These are phyloP conservation scores for Acanthosepion pharaonis DNA, from an alignment of 2,888 invertebrate species.

Conservation along the genomic window DNA sequence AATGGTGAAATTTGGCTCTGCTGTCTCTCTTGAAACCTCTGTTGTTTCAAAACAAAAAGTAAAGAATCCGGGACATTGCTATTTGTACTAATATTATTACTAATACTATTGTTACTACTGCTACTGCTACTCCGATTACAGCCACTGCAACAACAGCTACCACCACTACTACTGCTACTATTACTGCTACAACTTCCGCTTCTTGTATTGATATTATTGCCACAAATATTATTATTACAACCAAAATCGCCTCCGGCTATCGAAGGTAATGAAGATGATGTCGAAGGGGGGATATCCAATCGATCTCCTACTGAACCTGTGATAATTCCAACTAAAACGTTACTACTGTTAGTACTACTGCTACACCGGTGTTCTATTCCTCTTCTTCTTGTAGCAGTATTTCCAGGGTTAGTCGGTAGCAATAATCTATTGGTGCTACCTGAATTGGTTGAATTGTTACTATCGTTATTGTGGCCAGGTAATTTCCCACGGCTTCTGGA, in stretches of 20 bases:
- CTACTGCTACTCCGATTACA: slow-evolving; percentile 34
- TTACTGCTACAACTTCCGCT: slow-evolving; percentile 41
- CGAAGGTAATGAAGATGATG: background rate
- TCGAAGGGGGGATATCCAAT: background rate
- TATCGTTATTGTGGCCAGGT: background rate
- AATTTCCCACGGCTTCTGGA: background rate
- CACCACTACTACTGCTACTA: slow-evolving; percentile 14
- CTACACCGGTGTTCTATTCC: background rate
- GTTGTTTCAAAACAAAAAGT: too few relatives aligned
- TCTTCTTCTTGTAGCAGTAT: background rate
- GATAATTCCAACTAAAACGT: background rate
- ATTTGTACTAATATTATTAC: background rate
- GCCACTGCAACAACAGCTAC: background rate
- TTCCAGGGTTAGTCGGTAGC: background rate
- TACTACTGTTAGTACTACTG: background rate
- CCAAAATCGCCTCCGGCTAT: background rate
- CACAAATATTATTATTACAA: background rate
- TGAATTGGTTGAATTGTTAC: background rate
- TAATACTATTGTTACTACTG: background rate
- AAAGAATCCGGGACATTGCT: background rate
- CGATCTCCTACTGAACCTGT: slow-evolving; percentile 5
- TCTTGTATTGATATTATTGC: background rate
- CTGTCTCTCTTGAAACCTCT: background rate
- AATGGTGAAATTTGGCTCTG: background rate
- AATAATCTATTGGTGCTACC: slow-evolving; percentile 17